Conservation (phyloP, 2,797 vertebrate genomes). For the Poeciliopsis paucimaculata region DNA sequence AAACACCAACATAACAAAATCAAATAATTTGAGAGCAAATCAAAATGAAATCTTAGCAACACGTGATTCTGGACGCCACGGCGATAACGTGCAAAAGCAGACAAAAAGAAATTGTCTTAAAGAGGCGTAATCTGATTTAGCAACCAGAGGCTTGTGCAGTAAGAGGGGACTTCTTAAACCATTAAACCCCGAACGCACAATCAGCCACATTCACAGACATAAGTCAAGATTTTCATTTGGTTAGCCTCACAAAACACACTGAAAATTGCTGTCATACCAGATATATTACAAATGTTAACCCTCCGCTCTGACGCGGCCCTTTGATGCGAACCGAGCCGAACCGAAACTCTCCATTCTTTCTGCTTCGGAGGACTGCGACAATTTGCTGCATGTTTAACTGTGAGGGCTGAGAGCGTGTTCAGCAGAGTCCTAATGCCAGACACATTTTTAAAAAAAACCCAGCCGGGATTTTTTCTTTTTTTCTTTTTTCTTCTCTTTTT, state of each 20-base stretch:
- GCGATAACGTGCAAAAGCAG: conserved; percentile 70
- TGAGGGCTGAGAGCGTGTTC: conserved; percentile 20
- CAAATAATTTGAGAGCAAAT: too few species aligned
- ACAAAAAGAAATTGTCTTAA: conserved; percentile 75
- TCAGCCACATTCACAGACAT: conserved; percentile 73
- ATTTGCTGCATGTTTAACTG: conserved; percentile 14
- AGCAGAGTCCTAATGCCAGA: conserved; percentile 33
- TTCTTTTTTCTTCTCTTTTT: neutral
- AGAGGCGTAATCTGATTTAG: conserved; percentile 78
- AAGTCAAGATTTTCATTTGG: conserved; percentile 70
- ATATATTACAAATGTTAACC: conserved; percentile 58
- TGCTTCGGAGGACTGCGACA: neutral
- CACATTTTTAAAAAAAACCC: conserved; percentile 47
- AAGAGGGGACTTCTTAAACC: conserved; percentile 65
- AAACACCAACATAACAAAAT: too few species aligned
- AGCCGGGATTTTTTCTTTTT: conserved; percentile 47
- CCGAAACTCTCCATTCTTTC: conserved; percentile 22
- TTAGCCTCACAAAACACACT: conserved; percentile 54
- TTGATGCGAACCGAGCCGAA: conserved; percentile 38
- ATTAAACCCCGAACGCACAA: conserved; percentile 71
- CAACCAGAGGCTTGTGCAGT: conserved; percentile 57
- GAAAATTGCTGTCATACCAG: conserved; percentile 69
- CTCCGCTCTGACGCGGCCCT: conserved; percentile 23
- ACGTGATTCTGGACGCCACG: conserved; percentile 76
- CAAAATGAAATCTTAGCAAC: conserved; percentile 40